Percentiles rank a stretch among this genome's conserved stretches.
phyloP scores from a whole-genome alignment of 2,888 invertebrate genomes.

The Papilio protenor region DNA sequence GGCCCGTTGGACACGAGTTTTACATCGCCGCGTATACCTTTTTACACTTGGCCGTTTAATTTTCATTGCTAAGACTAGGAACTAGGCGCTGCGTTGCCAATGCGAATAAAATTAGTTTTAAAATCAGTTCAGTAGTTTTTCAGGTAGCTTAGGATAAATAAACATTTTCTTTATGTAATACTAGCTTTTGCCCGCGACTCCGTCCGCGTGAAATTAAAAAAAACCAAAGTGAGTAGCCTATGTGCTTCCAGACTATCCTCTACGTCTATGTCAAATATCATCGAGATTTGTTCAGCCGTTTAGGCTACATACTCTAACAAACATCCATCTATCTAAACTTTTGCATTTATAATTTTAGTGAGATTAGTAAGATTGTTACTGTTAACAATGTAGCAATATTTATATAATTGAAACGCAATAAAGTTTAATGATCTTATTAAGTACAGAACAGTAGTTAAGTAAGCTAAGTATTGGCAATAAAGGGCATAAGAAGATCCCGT shows the following conservation, averaged over 20 bases:
- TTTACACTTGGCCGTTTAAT: slow-evolving; percentile 37
- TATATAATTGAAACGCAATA: slow-evolving; percentile 15
- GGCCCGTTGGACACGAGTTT: slow-evolving; percentile 46
- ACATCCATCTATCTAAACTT: too few species aligned
- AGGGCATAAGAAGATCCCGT: slow-evolving; percentile 30
- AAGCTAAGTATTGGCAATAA: slow-evolving; percentile 28
- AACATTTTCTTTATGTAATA: too few species aligned
- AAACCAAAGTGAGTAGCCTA: too few species aligned
- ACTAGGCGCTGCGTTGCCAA: background rate
- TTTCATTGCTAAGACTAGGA: background rate
- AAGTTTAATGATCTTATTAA: slow-evolving; percentile 37
- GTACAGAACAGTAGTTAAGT: slow-evolving; percentile 38
- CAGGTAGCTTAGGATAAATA: too few species aligned
- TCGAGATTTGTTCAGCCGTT: too few species aligned
- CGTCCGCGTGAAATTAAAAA: too few species aligned
- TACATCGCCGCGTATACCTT: slow-evolving; percentile 47
- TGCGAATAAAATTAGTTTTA: background rate
- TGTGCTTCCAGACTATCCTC: too few species aligned
- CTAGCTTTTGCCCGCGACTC: too few species aligned
- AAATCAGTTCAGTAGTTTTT: too few species aligned
- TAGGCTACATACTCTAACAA: too few species aligned
- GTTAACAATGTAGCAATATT: background rate
- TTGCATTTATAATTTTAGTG: too few species aligned
- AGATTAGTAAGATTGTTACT: background rate
- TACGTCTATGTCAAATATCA: too few species aligned